Evolutionary conservation across 37 sponge, comb jelly and placozoan species (phyloP), one percentile per base, ranked within the genome.

Genomic region (Chondrosia reniformis): DNA sequence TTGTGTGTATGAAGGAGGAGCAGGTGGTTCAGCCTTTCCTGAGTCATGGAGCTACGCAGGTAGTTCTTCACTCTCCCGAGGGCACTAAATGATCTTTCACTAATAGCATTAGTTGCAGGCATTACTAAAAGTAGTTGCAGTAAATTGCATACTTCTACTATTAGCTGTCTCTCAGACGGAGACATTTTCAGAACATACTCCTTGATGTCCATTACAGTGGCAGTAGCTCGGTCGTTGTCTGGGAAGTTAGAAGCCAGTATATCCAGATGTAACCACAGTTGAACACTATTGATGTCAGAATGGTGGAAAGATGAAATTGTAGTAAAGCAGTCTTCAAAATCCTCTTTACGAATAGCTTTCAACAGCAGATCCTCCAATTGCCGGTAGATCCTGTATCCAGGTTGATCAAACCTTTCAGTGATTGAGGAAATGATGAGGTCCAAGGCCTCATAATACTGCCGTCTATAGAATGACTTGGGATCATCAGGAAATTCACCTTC

Each of bases 1-100:
- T 82, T 77, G 34, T 89, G 76, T 37, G 64, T 49, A 57, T 84
- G 78, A 13, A 86, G 56, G 1, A 75, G 30, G 75, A 83, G 82
- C 3, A 76, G 25, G 76, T 79, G 61, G 55, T 86, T 90, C 27
- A 86, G 44, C 27, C 84, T 61, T 45, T 61, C 31, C 78, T 86
- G 91, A 15, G 58, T 79, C 86, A 90, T 90, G 4, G 65, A 80
- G 9, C 54, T 62, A 43, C 84, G 75, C 56, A 90, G 64, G 72
- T 86, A 90, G 22, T 77, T 76, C 64, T 91, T 86, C 9, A 86
- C 49, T 36, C 83, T 43, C 39, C 83, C 57, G 2, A 85, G 79
- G 17, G 79, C 37, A 76, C 84, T 80, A 55, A 91, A 91, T 2
- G 84, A 85, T n/a, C 92, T 46, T 55, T 91, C 92, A 31, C 87